Evolutionary conservation across 1,140 invertebrate genomes (phyloP).

Genomic region (Neuroterus valhalla): DNA sequence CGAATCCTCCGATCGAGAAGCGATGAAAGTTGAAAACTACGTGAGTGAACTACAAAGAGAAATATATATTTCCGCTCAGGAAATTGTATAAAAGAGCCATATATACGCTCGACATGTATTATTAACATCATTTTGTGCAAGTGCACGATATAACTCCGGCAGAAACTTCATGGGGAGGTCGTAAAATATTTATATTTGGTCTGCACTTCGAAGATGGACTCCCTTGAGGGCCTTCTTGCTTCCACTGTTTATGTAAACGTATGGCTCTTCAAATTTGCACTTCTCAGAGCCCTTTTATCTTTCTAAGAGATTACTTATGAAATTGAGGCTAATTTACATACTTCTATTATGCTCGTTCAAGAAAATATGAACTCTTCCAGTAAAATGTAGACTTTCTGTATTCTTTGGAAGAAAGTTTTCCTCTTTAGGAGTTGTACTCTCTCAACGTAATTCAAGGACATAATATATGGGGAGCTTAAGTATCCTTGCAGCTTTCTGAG

Average conservation of each 20-base stretch:
- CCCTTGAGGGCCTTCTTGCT: slow-evolving; percentile 8
- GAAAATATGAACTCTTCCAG: too few species aligned
- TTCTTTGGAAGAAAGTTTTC: too few species aligned
- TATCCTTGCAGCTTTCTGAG: too few species aligned
- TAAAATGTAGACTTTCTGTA: too few species aligned
- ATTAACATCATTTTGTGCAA: slow-evolving; percentile 42
- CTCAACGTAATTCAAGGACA: too few species aligned
- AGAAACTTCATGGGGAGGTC: slow-evolving; percentile 48
- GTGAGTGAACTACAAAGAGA: slow-evolving; percentile 13
- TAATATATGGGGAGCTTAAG: too few species aligned
- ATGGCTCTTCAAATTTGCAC: slow-evolving; percentile 8
- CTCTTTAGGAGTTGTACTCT: too few species aligned
- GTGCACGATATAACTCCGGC: background rate
- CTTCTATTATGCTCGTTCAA: too few species aligned
- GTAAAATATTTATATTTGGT: slow-evolving; percentile 61
- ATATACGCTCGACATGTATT: slow-evolving; percentile 36
- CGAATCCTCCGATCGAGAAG: background rate
- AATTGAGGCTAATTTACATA: background rate
- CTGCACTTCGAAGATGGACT: slow-evolving; percentile 44
- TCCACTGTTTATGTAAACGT: slow-evolving; percentile 13
- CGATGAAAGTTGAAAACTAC: background rate
- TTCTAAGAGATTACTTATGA: background rate
- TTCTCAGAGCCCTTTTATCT: background rate
- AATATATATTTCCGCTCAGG: slow-evolving; percentile 35
- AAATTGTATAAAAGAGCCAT: slow-evolving; percentile 42